phyloP scores from a whole-genome alignment of 2,113 vertebrate genomes.

The Solenodon paradoxus region DNA sequence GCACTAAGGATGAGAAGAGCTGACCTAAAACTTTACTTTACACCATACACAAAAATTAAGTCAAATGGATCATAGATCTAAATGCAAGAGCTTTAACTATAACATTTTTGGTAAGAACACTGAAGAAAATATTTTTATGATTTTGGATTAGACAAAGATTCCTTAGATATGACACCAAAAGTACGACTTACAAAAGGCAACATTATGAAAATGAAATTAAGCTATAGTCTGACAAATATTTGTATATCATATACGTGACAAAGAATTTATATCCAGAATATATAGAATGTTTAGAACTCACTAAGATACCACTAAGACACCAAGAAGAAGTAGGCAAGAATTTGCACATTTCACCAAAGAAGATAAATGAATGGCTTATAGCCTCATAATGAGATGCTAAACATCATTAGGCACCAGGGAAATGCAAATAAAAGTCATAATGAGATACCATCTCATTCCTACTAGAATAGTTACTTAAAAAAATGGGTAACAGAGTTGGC shows the following conservation, averaged over 20 bases:
- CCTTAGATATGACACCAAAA: no score
- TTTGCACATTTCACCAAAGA: not conserved
- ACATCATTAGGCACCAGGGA: not conserved
- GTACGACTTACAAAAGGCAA: no score
- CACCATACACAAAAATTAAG: no score
- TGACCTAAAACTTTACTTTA: not conserved
- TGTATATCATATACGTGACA: no score
- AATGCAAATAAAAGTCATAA: not conserved
- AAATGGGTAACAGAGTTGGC: not conserved
- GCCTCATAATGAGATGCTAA: not conserved
- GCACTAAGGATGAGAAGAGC: not conserved
- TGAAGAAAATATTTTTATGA: no score
- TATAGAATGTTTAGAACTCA: not conserved
- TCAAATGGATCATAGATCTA: no score
- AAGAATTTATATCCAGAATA: not conserved
- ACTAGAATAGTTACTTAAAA: not conserved
- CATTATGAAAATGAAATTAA: not conserved
- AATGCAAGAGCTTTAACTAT: no score
- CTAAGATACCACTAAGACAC: not conserved
- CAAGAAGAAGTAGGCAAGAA: not conserved
- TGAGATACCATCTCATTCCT: not conserved
- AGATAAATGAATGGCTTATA: not conserved
- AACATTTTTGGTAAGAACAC: no score
- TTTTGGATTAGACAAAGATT: no score
- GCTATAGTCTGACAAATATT: not conserved